Conservation (phyloP, 1,140 invertebrate genomes). For the Trichogramma pretiosum region DNA sequence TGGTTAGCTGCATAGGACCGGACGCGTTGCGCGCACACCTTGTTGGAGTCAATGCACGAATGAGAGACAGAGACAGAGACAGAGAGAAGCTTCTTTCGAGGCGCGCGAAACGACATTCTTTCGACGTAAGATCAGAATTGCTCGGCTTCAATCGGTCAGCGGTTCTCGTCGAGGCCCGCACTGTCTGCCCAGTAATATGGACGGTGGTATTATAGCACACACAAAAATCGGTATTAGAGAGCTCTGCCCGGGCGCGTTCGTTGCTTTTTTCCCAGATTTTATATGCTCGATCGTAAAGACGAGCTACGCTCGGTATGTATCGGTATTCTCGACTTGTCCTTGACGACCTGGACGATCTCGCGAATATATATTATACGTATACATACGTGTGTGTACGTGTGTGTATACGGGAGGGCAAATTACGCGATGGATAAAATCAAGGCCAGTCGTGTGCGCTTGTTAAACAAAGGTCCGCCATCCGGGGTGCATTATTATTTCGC, state of each 20-base stretch:
- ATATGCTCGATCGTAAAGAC: no score
- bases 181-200: neutral
- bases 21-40: neutral
- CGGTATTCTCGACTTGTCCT: no score
- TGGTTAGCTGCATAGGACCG: slow-evolving; percentile 16
- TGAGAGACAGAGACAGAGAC: slow-evolving; percentile 2
- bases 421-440: slow-evolving; percentile 14
- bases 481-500: no score
- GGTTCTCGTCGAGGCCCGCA: slow-evolving; percentile 9
- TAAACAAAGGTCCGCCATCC: no score
- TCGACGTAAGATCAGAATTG: slow-evolving; percentile 40
- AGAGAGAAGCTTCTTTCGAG: neutral
- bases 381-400: no score
- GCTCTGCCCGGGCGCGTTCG: neutral
- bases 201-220: no score
- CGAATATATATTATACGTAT: no score
- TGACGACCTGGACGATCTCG: no score
- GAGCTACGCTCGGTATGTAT: no score
- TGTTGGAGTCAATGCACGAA: slow-evolving; percentile 12
- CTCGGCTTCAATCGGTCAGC: slow-evolving; percentile 25
- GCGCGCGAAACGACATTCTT: slow-evolving; percentile 38
- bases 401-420: neutral
- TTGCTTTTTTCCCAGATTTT: neutral
- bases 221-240: slow-evolving; percentile 7
- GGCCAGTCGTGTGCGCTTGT: neutral